phyloP scores from a whole-genome alignment of 30 jellyfish, hydroid and myxozoan species.

The Hydra vulgaris region DNA sequence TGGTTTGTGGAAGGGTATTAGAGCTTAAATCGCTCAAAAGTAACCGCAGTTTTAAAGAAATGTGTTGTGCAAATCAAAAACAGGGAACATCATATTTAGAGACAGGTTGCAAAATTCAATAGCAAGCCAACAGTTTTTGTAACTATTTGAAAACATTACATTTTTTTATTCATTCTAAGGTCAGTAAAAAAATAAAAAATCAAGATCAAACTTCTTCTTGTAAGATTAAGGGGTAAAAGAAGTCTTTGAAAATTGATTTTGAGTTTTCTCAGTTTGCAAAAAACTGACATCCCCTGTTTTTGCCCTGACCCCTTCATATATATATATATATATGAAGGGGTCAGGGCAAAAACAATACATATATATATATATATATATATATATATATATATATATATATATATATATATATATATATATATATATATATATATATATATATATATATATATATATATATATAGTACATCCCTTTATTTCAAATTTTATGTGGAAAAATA shows the following conservation, averaged over 20 bases:
- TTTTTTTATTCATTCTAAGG: neutral
- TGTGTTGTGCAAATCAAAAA: neutral
- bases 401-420: too few species aligned
- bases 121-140: neutral
- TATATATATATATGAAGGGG: neutral
- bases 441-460: too few species aligned
- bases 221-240: neutral
- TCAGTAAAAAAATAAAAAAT: neutral
- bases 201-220: neutral
- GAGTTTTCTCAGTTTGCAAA: neutral
- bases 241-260: neutral
- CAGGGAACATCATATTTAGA: neutral
- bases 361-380: too few species aligned
- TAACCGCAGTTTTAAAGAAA: neutral
- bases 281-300: neutral
- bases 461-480: too few species aligned
- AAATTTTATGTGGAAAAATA: too few species aligned
- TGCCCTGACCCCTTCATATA: neutral
- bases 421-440: too few species aligned
- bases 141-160: neutral
- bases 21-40: neutral
- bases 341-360: neutral
- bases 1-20: neutral
- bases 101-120: neutral
- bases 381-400: too few species aligned